These are phyloP conservation scores for Athalia rosae DNA, from an alignment of 2,888 invertebrate species.

Conservation along the genomic window DNA sequence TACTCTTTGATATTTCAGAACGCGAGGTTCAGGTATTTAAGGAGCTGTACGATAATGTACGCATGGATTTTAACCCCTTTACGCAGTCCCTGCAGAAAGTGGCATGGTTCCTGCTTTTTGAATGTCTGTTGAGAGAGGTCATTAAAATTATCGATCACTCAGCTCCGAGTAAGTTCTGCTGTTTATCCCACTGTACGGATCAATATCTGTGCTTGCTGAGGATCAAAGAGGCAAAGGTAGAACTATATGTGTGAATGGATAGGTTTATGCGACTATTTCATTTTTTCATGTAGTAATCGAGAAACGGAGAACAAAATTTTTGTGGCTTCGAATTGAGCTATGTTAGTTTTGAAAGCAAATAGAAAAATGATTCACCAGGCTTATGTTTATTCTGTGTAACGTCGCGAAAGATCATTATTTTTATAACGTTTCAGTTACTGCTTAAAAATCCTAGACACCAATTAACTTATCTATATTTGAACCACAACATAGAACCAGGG, in stretches of 20 bases:
- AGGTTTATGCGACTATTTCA: background rate
- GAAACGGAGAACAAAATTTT: background rate
- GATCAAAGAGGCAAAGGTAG: constrained; percentile 36
- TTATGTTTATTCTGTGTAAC: background rate
- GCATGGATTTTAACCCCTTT: background rate
- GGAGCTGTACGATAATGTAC: constrained; percentile 1
- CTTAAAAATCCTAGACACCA: constrained; percentile 18
- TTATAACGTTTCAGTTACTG: constrained; percentile 19
- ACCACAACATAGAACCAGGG: constrained; percentile 4
- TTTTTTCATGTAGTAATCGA: background rate
- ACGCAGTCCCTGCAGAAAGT: constrained; percentile 8
- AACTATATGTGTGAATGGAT: background rate
- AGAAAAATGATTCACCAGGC: background rate
- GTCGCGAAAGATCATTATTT: background rate
- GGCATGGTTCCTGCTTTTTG: background rate
- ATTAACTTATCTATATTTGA: constrained; percentile 18
- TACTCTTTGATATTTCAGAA: constrained; percentile 24
- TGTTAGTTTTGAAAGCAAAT: background rate
- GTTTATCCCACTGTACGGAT: background rate
- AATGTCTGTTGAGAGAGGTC: constrained; percentile 19
- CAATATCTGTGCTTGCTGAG: constrained; percentile 6
- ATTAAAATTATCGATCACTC: background rate
- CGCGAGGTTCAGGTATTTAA: background rate
- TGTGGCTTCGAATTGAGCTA: background rate
- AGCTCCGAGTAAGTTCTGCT: background rate